Base-by-base conservation (phyloP, 2,888 invertebrate genomes). In the Caenorhabditis sp. region DNA sequence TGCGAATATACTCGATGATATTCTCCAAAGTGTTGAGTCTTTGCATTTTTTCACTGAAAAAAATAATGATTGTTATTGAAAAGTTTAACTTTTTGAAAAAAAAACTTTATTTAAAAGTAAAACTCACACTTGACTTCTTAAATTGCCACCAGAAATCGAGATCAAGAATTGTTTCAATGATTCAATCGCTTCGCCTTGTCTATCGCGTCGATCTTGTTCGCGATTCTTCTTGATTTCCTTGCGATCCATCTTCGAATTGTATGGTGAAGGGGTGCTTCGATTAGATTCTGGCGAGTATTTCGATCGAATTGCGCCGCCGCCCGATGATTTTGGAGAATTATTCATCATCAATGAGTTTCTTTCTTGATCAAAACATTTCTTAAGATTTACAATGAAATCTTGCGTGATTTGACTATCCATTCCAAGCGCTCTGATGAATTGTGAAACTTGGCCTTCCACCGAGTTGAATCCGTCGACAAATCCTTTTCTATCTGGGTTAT, bases 11-110 rank as follows among this genome's bases (percentile, higher is more conserved):
- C 27, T 43, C 50, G 38, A 73, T 68, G 10, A 73, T 73, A 53
- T 65, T 68, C 27, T 73, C 73, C 31, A 73, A 62, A 0, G 65
- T 73, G 59, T 65, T 68, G 20, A 73, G 54, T 31, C 73, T 27
- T 23, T 73, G 73, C 73, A 73, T 68, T 58, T 73, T 73, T 21
- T 73, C 73, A n/a, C 73, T 73, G 68, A 56, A 70, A 70, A 17
- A 49, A 4, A 36, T 20, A 58, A 17, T 17, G 36, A 31, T 27
- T 27, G n/a, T 56, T 8, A 8, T 20, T 43, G 12, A 5, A 57
- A 50, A n/a, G n/a, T n/a, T n/a, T n/a, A n/a, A n/a, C n/a, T 43
- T 62, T 20, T 26, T 20, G 25, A 43, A 57, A 62, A 21, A 26
- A 25, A 21, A 3, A 12, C 10, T 21, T 1, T 14, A 43, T 4